Evolutionary conservation across 2,113 vertebrate species (phyloP).

Genomic region (Ammospiza caudacuta): DNA sequence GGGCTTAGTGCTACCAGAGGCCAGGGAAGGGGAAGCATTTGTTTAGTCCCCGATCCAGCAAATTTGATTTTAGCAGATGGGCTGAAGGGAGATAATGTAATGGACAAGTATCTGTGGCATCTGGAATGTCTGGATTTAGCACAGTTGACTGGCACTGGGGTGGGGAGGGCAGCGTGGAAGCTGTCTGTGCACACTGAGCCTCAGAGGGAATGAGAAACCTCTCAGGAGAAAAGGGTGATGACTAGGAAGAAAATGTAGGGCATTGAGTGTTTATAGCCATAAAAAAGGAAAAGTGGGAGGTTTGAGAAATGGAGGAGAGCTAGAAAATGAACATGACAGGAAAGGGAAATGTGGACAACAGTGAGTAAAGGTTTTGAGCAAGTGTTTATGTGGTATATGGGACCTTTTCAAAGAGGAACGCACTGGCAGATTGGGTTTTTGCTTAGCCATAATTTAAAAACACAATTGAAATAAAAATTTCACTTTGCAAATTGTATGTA

Average conservation of each 20-base stretch:
- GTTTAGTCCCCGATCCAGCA: background rate
- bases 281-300: background rate
- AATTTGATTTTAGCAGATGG: slow-evolving; percentile 54
- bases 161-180: background rate
- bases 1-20: slow-evolving; percentile 18
- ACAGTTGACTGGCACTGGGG: slow-evolving; percentile 1
- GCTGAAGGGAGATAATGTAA: slow-evolving; percentile 32
- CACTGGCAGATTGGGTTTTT: background rate
- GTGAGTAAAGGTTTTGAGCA: background rate
- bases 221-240: background rate
- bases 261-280: background rate
- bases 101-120: background rate
- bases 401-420: background rate
- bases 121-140: slow-evolving; percentile 59
- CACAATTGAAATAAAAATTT: background rate
- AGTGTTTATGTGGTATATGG: background rate
- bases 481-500: background rate
- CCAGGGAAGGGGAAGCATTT: slow-evolving; percentile 10
- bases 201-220: background rate
- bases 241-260: background rate
- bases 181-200: background rate
- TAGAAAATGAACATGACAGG: background rate
- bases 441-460: background rate
- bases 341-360: background rate
- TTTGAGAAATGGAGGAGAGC: background rate